phyloP scores from a whole-genome alignment of 1,140 invertebrate genomes.

The Zaprionus lachaisei region DNA sequence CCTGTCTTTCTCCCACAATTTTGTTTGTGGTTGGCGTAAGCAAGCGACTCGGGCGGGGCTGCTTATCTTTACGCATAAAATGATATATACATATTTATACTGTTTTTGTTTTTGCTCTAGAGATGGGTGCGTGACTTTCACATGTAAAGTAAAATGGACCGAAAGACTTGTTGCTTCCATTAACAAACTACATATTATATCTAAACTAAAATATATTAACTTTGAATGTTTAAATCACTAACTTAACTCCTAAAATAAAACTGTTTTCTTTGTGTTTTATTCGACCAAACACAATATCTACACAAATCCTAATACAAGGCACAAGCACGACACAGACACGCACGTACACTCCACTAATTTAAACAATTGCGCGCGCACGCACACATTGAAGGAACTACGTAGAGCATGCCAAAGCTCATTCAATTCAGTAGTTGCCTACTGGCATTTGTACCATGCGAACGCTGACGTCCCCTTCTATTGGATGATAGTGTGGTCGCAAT shows the following conservation, averaged over 20 bases:
- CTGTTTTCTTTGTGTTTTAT: not conserved
- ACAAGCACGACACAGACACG: slow-evolving; percentile 28
- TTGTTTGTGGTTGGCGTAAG: slow-evolving; percentile 15
- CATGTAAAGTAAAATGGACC: not conserved
- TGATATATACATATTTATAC: not conserved
- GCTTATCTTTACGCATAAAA: slow-evolving; percentile 26
- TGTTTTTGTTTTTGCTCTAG: not conserved
- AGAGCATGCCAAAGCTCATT: slow-evolving; percentile 40
- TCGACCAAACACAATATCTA: not conserved
- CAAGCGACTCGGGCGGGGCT: slow-evolving; percentile 5
- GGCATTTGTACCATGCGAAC: slow-evolving; percentile 33
- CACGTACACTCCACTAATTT: slow-evolving; percentile 35
- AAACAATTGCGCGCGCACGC: slow-evolving; percentile 50
- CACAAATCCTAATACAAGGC: slow-evolving; percentile 1
- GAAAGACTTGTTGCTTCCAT: slow-evolving; percentile 33
- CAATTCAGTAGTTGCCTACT: slow-evolving; percentile 34
- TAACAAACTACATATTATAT: not conserved
- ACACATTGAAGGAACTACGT: slow-evolving; percentile 24
- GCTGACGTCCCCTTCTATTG: slow-evolving; percentile 18
- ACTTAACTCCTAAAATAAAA: not conserved
- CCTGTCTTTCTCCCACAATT: slow-evolving; percentile 18
- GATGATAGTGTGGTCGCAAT: slow-evolving; percentile 1
- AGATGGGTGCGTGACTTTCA: slow-evolving; percentile 11
- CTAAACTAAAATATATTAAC: not conserved
- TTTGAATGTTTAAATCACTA: not conserved